A percentile compares a stretch with the other conserved stretches of the same genome.
Evolutionary conservation across 2,797 vertebrate species (phyloP).

Genomic region (Gallinago solitaria): DNA sequence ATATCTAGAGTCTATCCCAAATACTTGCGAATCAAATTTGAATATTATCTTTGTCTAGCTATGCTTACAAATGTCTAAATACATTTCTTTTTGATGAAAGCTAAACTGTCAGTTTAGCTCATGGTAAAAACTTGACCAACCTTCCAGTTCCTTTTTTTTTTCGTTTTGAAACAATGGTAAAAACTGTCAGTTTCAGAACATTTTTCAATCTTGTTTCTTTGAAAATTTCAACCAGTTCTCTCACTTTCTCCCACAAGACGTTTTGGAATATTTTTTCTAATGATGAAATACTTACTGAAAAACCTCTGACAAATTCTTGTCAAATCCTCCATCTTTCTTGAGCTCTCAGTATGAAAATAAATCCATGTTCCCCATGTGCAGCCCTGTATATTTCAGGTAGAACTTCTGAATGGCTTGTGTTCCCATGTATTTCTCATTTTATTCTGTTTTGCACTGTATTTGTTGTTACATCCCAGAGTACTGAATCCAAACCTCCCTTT

Average conservation of each 20-base stretch:
- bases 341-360: not conserved
- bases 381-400: not conserved
- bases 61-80: not conserved
- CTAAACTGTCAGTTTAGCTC: not conserved
- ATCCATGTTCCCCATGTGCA: not conserved
- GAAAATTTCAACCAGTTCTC: not conserved
- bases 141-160: not conserved
- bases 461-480: not conserved
- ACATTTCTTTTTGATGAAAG: not conserved
- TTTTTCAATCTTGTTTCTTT: not conserved
- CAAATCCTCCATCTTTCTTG: not conserved
- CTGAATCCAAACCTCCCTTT: not conserved
- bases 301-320: not conserved
- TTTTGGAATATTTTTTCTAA: not conserved
- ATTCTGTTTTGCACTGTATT: not conserved
- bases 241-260: not conserved
- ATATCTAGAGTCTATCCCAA: not conserved
- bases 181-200: not conserved
- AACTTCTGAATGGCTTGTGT: not conserved
- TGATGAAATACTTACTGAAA: not conserved
- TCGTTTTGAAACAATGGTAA: not conserved
- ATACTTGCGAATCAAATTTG: not conserved
- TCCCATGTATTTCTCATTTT: conserved; percentile 13
- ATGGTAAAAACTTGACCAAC: not conserved
- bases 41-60: not conserved